Conservation (phyloP, 2,797 vertebrate genomes). For the Eurystomus glaucurus region DNA sequence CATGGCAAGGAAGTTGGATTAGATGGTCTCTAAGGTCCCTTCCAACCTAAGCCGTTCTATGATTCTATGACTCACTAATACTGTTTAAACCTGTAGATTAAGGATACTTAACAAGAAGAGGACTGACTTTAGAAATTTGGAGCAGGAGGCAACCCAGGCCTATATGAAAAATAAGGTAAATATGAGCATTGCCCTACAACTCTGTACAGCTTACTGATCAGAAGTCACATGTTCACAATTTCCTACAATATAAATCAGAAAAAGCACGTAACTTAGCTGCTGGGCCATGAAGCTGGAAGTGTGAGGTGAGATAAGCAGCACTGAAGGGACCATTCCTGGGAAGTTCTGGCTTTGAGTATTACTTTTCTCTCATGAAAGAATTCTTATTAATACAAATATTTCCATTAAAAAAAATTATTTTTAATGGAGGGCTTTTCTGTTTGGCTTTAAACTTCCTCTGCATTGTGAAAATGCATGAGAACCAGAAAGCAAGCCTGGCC, state of each 20-base stretch:
- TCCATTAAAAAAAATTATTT: background rate
- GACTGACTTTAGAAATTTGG: background rate
- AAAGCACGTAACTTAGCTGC: background rate
- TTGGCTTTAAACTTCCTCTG: conserved; percentile 57
- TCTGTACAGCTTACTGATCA: background rate
- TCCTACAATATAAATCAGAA: conserved; percentile 1
- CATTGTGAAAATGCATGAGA: conserved; percentile 53
- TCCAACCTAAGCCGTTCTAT: too few relatives aligned
- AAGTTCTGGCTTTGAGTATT: background rate
- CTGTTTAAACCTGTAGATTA: background rate
- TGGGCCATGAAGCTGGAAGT: background rate
- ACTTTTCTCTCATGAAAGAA: background rate
- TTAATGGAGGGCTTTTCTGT: background rate
- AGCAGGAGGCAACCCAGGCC: background rate
- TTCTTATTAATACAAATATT: conserved; percentile 27
- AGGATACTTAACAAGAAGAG: background rate
- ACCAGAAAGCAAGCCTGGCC: background rate
- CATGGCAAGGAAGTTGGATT: too few relatives aligned
- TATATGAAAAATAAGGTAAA: background rate
- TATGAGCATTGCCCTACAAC: background rate
- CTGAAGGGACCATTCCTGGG: background rate
- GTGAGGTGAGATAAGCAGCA: conserved; percentile 28
- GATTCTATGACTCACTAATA: background rate
- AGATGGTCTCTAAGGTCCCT: too few relatives aligned
- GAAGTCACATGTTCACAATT: background rate